Evolutionary conservation across 1,140 invertebrate genomes (phyloP).

Genomic region (Drosophila nannoptera): DNA sequence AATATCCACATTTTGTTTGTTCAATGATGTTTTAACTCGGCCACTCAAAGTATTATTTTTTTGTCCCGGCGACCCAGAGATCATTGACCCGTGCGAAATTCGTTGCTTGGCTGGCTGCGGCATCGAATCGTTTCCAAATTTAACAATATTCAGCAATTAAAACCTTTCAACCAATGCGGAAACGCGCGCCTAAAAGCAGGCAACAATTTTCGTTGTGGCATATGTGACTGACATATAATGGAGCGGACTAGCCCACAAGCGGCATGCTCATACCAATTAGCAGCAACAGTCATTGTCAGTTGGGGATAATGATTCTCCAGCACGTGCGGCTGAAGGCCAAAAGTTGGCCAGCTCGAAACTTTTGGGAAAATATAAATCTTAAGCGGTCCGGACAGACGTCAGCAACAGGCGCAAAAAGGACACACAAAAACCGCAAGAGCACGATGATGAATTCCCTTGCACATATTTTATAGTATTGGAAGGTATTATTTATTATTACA

Average conservation of each 20-base stretch:
- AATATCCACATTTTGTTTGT: slow-evolving; percentile 4
- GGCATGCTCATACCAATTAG: slow-evolving; percentile 56
- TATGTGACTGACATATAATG: slow-evolving; percentile 61
- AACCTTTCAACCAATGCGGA: slow-evolving; percentile 40
- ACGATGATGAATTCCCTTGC: slow-evolving; percentile 12
- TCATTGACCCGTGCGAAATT: slow-evolving; percentile 37
- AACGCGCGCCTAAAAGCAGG: slow-evolving; percentile 25
- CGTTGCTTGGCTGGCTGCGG: slow-evolving; percentile 27
- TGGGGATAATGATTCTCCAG: slow-evolving; percentile 40
- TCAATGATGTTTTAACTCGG: slow-evolving; percentile 46
- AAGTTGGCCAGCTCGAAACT: slow-evolving; percentile 41
- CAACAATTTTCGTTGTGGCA: slow-evolving; percentile 25
- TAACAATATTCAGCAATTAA: slow-evolving; percentile 36
- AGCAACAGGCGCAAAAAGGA: slow-evolving; percentile 62
- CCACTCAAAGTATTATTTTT: slow-evolving; percentile 35
- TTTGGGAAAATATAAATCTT: slow-evolving; percentile 63
- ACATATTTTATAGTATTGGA: neutral
- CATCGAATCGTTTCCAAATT: slow-evolving; percentile 28
- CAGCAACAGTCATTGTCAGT: slow-evolving; percentile 49
- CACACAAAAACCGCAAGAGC: slow-evolving; percentile 28
- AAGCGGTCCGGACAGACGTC: slow-evolving; percentile 47
- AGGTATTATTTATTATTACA: slow-evolving; percentile 6
- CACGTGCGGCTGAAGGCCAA: slow-evolving; percentile 67
- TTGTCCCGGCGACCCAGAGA: slow-evolving; percentile 23
- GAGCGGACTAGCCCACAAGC: slow-evolving; percentile 18